Base-by-base conservation (phyloP, 2,113 vertebrate species). In the Gopherus flavomarginatus region DNA sequence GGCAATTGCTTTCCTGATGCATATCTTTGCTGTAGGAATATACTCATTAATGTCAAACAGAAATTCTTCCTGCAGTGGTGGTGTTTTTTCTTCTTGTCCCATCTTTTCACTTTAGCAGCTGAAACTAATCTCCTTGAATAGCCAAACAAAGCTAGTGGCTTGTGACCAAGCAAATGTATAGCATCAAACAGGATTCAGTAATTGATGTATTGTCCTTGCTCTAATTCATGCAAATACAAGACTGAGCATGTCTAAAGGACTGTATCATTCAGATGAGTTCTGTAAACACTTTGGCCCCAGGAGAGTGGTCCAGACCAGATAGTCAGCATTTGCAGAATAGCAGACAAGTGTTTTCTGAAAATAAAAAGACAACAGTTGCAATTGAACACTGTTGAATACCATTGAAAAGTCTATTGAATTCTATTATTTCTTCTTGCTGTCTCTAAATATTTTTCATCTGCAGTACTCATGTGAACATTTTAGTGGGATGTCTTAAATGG, bases 301-400 rank as follows among this genome's bases (percentile, higher is more conserved):
- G 8, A 81, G 44, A 29, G 13, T 1, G 47, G 1, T 35, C 69
- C 95, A 78, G 81, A 85, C 27, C 1, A 4, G 56, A 44, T 21
- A 52, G 56, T 38, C 72, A 65, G 83, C 24, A 42, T 86, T 91
- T 80, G 80, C 29, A 81, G 93, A 92, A 38, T 0, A 78, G 77
- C 38, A 88, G 79, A 4, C 19, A 65, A 11, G 11, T 1, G 6
- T n/a, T 13, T 13, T 94, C 98, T 98, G 96, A 81, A 98, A 98
- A 62, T 75, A 80, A 97, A 96, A 95, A 97, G 91, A 96, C 62
- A 96, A 96, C 0, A 96, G 80, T 84, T 79, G 57, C 72, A 38
- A 62, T 22, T 96, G 72, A 97, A 75, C 79, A 81, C 31, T 79
- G 35, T 69, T 21, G 62, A 69, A 21, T 69, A 69, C 62, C 16